Evolutionary conservation across 2,888 invertebrate species (phyloP).

Genomic region (Eumacrocentrus americanus): DNA sequence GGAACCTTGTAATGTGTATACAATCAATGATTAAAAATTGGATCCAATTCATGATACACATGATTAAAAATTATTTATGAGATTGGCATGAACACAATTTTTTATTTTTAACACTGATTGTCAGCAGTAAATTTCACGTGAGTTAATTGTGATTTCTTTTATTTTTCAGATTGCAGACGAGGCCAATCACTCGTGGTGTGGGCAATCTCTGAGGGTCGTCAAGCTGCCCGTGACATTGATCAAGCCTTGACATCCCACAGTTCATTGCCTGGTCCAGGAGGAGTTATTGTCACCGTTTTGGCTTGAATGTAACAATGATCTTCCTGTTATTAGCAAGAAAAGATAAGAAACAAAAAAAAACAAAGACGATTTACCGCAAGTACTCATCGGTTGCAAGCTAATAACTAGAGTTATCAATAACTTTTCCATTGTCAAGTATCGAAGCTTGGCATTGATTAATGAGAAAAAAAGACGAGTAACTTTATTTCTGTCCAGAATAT

Average conservation of each 20-base stretch:
- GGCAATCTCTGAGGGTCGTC: conserved; percentile 98
- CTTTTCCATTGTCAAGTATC: background rate
- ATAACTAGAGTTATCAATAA: background rate
- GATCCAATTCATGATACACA: conserved; percentile 22
- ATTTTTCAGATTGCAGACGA: conserved; percentile 85
- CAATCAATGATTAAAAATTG: conserved; percentile 14
- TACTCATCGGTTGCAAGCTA: background rate
- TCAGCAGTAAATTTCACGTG: background rate
- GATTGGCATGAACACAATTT: background rate
- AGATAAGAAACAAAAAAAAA: background rate
- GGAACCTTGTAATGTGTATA: no score
- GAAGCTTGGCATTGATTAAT: conserved; percentile 2
- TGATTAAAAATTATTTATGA: conserved; percentile 8
- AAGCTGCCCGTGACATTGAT: conserved; percentile 94
- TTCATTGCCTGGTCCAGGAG: conserved; percentile 90
- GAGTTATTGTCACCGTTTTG: conserved; percentile 68
- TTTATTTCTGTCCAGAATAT: background rate
- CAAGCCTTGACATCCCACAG: conserved; percentile 81
- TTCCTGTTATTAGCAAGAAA: background rate
- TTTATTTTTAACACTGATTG: conserved; percentile 7
- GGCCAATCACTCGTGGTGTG: conserved; percentile 99
- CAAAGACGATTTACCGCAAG: background rate
- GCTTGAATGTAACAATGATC: conserved; percentile 39
- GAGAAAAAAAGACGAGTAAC: background rate
- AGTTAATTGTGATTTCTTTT: conserved; percentile 11